A percentile compares a stretch with the other conserved stretches of the same genome.
Evolutionary conservation across 1,140 invertebrate species (phyloP).

Genomic region (Drosophila subpulchrella): DNA sequence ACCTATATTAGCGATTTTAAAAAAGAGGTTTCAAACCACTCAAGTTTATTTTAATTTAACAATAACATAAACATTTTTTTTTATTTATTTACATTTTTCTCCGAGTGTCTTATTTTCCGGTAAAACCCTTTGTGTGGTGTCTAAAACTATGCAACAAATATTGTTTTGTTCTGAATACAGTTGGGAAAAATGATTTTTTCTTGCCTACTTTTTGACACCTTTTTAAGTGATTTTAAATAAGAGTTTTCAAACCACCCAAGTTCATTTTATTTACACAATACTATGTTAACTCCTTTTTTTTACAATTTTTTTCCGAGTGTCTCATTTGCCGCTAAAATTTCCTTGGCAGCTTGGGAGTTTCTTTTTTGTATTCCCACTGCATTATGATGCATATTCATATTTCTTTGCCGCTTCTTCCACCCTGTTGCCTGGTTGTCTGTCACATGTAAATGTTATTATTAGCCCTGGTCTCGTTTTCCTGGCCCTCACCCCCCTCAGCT

Average conservation of each 20-base stretch:
- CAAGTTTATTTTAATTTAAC: too few species aligned
- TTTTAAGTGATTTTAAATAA: background rate
- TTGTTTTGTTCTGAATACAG: too few species aligned
- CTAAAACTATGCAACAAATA: too few species aligned
- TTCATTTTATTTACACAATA: background rate
- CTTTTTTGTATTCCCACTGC: slow-evolving; percentile 16
- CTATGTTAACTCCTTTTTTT: too few species aligned
- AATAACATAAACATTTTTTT: too few species aligned
- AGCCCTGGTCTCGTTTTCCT: slow-evolving; percentile 40
- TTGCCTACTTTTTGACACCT: too few species aligned
- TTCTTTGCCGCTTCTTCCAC: slow-evolving; percentile 13
- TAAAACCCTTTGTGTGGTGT: background rate
- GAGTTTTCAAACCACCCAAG: background rate
- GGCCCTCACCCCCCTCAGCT: background rate
- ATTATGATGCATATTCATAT: slow-evolving; percentile 43
- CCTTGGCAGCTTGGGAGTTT: slow-evolving; percentile 4
- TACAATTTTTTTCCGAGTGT: background rate
- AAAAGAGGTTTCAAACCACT: too few species aligned
- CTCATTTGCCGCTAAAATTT: slow-evolving; percentile 5
- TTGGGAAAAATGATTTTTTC: too few species aligned
- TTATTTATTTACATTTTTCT: too few species aligned
- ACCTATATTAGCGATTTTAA: too few species aligned
- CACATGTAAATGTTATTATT: slow-evolving; percentile 49
- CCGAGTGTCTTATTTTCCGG: slow-evolving; percentile 6
- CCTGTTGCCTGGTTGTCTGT: slow-evolving; percentile 16